These are phyloP conservation scores for Hapalemur alaotrensis DNA, from an alignment of 2,797 vertebrate species.

Conservation along the genomic window DNA sequence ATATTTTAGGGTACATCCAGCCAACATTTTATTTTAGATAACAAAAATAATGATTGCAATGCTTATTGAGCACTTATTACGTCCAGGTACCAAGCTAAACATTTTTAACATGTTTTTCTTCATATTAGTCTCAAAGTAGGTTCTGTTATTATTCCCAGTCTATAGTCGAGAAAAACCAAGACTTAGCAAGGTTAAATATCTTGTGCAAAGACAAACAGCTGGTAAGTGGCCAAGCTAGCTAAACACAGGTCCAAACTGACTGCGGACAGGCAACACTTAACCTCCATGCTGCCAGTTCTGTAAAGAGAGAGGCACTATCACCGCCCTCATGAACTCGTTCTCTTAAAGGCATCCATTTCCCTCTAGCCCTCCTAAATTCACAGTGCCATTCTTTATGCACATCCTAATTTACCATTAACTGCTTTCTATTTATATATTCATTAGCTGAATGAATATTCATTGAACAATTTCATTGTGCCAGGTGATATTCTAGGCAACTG, in stretches of 20 bases:
- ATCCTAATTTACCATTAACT: not conserved
- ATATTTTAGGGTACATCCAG: not conserved
- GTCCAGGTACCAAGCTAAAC: not conserved
- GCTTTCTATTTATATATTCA: not conserved
- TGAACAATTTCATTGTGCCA: not conserved
- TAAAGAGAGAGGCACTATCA: not conserved
- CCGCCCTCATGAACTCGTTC: not conserved
- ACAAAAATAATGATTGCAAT: not conserved
- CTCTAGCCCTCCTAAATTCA: not conserved
- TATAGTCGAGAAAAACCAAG: not conserved
- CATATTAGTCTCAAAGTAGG: not conserved
- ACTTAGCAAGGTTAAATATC: not conserved
- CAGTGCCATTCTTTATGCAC: not conserved
- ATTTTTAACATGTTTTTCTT: conserved; percentile 19
- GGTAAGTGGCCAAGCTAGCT: not conserved
- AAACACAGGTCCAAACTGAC: not conserved
- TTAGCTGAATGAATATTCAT: not conserved
- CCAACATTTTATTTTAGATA: not conserved
- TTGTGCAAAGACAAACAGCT: not conserved
- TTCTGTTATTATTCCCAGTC: not conserved
- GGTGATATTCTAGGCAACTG: not conserved
- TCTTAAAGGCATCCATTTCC: not conserved
- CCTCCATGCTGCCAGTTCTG: not conserved
- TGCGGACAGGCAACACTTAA: not conserved
- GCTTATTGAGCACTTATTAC: not conserved